These are phyloP conservation scores for Psittacula cyanocephala DNA, from an alignment of 2,113 vertebrate genomes.

Conservation along the genomic window DNA sequence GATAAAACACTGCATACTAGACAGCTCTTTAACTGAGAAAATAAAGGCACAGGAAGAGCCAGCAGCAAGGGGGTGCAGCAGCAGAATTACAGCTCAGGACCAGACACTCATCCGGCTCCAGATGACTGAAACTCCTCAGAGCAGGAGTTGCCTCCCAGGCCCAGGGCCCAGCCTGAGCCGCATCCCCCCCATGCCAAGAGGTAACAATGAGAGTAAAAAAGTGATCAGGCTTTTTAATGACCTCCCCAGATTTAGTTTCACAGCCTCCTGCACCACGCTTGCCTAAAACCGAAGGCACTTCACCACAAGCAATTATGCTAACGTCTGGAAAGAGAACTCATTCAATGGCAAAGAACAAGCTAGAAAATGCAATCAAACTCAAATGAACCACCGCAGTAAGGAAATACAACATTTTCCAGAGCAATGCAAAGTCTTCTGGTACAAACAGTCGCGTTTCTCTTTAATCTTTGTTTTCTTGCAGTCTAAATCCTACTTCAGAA, in stretches of 20 bases:
- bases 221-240: slow-evolving; percentile 10
- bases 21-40: neutral
- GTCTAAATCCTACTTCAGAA: neutral
- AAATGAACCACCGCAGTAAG: slow-evolving; percentile 13
- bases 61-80: neutral
- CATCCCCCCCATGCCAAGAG: neutral
- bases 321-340: slow-evolving; percentile 47
- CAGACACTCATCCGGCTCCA: neutral
- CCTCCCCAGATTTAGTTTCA: neutral
- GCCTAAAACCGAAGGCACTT: slow-evolving; percentile 20
- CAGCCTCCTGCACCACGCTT: neutral
- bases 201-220: neutral
- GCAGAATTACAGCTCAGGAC: neutral
- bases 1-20: neutral
- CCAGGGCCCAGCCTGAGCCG: neutral
- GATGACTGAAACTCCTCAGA: neutral
- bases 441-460: neutral
- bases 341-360: slow-evolving; percentile 23
- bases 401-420: neutral
- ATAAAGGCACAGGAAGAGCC: neutral
- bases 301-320: slow-evolving; percentile 48
- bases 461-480: neutral
- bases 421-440: neutral
- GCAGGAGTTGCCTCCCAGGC: neutral
- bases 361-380: slow-evolving; percentile 23